A percentile compares a stretch with the other conserved stretches of the same genome.
Conservation (phyloP, 2,888 invertebrate species). For the Clistopyga incitator region DNA sequence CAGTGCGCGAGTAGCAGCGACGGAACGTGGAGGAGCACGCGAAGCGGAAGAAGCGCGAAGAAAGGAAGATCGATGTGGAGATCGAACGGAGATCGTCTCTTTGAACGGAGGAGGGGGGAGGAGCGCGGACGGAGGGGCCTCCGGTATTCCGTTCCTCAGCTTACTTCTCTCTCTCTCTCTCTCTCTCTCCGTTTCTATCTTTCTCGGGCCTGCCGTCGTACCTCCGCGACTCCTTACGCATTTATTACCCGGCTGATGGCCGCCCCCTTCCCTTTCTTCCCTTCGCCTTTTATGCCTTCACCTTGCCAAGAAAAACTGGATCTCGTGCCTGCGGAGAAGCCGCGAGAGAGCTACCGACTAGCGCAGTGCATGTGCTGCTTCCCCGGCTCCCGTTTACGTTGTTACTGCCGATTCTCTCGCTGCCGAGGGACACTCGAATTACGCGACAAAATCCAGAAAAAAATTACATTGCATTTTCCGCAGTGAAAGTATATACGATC, state of each 20-base stretch:
- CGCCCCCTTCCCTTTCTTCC: slow-evolving; percentile 17
- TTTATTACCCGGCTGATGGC: slow-evolving; percentile 64
- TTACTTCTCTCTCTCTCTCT: slow-evolving; percentile 29
- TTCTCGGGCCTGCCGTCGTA: slow-evolving; percentile 19
- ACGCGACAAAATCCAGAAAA: slow-evolving; percentile 45
- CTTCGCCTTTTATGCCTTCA: slow-evolving; percentile 47
- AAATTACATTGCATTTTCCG: no score
- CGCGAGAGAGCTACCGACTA: slow-evolving; percentile 27
- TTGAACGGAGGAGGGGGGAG: slow-evolving; percentile 26
- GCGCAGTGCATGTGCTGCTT: slow-evolving; percentile 13
- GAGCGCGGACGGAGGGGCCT: slow-evolving; percentile 53
- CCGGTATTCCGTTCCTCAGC: slow-evolving; percentile 30
- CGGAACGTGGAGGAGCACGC: slow-evolving; percentile 41
- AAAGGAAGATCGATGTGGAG: slow-evolving; percentile 64
- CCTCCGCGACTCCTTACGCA: slow-evolving; percentile 64
- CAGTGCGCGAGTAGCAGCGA: slow-evolving; percentile 43
- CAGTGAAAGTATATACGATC: no score
- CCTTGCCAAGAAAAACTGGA: slow-evolving; percentile 64
- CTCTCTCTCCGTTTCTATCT: not conserved
- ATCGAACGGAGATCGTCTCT: slow-evolving; percentile 60
- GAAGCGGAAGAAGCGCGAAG: slow-evolving; percentile 64
- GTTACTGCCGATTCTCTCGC: slow-evolving; percentile 55
- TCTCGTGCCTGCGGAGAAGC: slow-evolving; percentile 49
- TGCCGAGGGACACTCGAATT: slow-evolving; percentile 53
- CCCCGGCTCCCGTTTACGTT: slow-evolving; percentile 55